Conservation (phyloP, 1,140 invertebrate species). For the Acyrthosiphon pisum region DNA sequence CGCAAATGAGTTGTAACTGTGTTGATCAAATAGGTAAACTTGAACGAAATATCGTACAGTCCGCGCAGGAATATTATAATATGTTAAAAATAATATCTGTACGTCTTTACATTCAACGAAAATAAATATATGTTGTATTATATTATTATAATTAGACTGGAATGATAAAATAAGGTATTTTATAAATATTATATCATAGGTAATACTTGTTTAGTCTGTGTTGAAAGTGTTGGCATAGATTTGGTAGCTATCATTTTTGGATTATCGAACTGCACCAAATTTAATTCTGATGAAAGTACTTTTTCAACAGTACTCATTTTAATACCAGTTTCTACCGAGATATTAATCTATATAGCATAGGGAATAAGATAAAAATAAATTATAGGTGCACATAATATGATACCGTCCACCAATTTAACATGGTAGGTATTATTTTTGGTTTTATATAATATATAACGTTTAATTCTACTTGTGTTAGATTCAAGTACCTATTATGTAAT, state of each 20-base stretch:
- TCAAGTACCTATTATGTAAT: background rate
- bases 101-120: no score
- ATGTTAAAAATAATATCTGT: no score
- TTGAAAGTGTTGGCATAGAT: background rate
- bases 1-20: no score
- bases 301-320: background rate
- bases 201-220: background rate
- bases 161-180: no score
- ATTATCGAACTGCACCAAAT: background rate
- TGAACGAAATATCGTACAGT: no score
- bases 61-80: no score
- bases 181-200: background rate
- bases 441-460: background rate
- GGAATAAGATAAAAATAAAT: background rate
- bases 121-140: no score
- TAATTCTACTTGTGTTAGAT: background rate
- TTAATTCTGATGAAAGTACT: background rate
- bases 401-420: background rate
- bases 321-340: background rate
- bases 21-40: no score
- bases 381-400: background rate
- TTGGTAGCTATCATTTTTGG: background rate
- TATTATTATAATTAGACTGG: no score
- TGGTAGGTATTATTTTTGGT: background rate
- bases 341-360: background rate